Conservation (phyloP, 2,888 invertebrate species). For the Hermodice carunculata region DNA sequence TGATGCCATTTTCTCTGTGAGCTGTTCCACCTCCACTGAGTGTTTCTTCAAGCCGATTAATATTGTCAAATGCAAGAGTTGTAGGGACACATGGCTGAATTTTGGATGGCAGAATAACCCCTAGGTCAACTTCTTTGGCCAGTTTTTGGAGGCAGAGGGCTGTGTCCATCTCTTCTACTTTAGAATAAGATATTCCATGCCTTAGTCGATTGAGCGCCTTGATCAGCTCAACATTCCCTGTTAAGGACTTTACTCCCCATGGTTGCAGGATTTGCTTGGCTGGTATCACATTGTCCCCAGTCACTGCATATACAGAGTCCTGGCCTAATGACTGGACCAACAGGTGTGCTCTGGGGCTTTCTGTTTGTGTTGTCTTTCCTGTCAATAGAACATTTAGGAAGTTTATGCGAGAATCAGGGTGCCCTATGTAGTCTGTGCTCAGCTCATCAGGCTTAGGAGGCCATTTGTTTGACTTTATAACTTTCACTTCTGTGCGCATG, state of each 20-base stretch:
- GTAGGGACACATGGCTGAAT: conserved; percentile 31
- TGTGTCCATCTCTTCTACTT: conserved; percentile 15
- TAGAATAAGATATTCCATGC: conserved; percentile 12
- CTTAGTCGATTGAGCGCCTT: conserved; percentile 5
- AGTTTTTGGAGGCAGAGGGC: conserved; percentile 15
- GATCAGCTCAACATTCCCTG: conserved; percentile 13
- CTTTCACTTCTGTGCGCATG: background rate
- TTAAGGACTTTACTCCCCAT: conserved; percentile 12
- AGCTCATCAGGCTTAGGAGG: conserved; percentile 1
- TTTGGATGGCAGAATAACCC: conserved; percentile 18
- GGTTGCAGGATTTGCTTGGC: conserved; percentile 9
- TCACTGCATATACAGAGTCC: conserved; percentile 10
- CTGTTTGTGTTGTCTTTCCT: background rate
- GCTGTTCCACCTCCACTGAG: conserved; percentile 43
- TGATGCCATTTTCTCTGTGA: conserved; percentile 45
- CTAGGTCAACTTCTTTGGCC: background rate
- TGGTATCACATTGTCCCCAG: background rate
- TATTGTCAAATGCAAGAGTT: conserved; percentile 42
- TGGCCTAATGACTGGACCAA: conserved; percentile 6
- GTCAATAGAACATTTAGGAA: background rate
- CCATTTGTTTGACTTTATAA: background rate
- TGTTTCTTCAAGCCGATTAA: conserved; percentile 43
- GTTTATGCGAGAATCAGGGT: background rate
- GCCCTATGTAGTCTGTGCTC: background rate
- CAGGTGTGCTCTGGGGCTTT: background rate